phyloP scores from a whole-genome alignment of 2,113 vertebrate genomes.

The Apistogramma diplotaenia region DNA sequence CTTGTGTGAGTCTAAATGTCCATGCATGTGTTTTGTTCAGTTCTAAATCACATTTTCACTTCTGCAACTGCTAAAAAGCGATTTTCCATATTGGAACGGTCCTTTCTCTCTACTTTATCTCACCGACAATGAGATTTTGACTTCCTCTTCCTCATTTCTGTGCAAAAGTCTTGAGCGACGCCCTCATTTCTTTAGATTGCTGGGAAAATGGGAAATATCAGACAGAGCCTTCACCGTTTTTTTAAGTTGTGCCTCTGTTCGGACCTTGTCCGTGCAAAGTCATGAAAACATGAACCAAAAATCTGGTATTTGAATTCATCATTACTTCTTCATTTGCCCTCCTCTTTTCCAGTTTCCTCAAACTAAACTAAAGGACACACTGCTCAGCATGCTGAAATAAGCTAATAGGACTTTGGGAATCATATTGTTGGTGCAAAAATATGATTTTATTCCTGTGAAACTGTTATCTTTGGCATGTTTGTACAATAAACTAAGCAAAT shows the following conservation, averaged over 20 bases:
- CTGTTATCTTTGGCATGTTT: not conserved
- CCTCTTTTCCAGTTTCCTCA: not conserved
- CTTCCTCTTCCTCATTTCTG: not conserved
- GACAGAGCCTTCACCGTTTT: too few relatives aligned
- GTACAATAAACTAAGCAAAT: too few relatives aligned
- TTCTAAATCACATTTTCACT: not conserved
- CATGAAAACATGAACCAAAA: too few relatives aligned
- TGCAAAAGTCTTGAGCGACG: not conserved
- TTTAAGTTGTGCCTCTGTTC: too few relatives aligned
- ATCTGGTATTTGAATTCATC: too few relatives aligned
- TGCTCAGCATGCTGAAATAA: not conserved
- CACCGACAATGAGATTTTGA: not conserved
- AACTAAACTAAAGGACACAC: too few relatives aligned
- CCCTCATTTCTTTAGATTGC: not conserved
- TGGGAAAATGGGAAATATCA: not conserved
- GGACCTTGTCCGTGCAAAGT: too few relatives aligned
- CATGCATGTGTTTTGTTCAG: not conserved
- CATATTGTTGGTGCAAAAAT: not conserved
- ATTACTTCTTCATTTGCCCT: not conserved
- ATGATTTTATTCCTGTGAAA: rapidly evolving
- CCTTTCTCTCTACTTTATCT: not conserved
- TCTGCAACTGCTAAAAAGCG: not conserved
- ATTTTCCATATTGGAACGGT: not conserved
- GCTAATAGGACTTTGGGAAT: not conserved
- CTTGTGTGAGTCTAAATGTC: not conserved